Percentiles rank a stretch among this genome's conserved stretches.
Evolutionary conservation across 2,113 vertebrate genomes (phyloP).

Genomic region (Plecturocebus donacophilus): DNA sequence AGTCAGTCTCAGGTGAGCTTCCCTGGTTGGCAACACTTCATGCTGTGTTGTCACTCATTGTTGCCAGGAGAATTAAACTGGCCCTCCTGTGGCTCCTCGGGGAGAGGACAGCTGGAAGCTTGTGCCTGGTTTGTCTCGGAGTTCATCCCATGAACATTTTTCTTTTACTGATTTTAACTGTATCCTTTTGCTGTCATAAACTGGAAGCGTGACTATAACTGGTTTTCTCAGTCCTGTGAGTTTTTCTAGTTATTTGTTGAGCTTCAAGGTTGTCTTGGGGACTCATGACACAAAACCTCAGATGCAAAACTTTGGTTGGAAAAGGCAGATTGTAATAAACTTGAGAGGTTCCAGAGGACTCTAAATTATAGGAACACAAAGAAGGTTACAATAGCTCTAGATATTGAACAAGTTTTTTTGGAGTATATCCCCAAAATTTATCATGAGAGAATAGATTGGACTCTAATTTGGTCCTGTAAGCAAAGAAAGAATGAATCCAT

Average conservation of each 20-base stretch:
- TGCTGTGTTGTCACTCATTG: background rate
- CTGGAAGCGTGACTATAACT: background rate
- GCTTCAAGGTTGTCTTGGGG: background rate
- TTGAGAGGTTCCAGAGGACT: background rate
- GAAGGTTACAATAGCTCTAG: background rate
- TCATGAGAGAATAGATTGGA: background rate
- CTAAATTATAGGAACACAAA: background rate
- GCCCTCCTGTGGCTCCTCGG: background rate
- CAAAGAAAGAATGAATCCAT: background rate
- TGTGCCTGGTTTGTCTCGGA: background rate
- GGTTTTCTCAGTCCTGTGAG: background rate
- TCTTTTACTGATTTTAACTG: background rate
- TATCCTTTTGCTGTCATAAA: background rate
- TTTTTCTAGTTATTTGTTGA: background rate
- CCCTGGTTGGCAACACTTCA: background rate
- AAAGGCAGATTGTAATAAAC: background rate
- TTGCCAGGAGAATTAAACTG: background rate
- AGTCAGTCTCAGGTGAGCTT: background rate
- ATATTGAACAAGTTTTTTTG: background rate
- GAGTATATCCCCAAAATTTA: background rate
- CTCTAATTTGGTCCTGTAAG: background rate
- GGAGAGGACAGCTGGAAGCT: background rate
- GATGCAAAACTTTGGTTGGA: background rate
- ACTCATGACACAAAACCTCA: background rate
- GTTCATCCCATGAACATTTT: background rate